Base-by-base conservation (phyloP, 2,113 vertebrate species). In the Labeo rohita region DNA sequence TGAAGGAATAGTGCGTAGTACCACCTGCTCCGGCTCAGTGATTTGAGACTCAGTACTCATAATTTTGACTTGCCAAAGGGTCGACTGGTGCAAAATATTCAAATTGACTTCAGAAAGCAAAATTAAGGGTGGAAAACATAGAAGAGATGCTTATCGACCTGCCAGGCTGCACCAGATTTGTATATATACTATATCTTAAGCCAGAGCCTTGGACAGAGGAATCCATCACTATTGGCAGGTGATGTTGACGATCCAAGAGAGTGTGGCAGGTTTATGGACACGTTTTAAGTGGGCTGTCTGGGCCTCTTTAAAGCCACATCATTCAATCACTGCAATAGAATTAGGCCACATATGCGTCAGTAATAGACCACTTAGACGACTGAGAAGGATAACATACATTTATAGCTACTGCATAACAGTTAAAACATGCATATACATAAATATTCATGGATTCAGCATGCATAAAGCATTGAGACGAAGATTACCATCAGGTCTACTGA, bases 201-300 rank as follows among this genome's bases (percentile, higher is more conserved):
- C 56, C 68, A 68, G 52, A 84, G 84, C 85, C 75, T 87, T 90
- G 84, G 87, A 87, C 84, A 85, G 75, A 85, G 83, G 83, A 90
- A 93, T 95, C 88, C 89, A 92, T 94, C 91, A 92, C 49, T 89
- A 87, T 86, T 90, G 92, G 86, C 91, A 90, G 88, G 83, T 90
- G 86, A 85, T 89, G 91, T 89, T 91, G 92, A 94, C 91, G 91
- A 91, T 87, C 87, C 77, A 77, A 91, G 88, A 93, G 90, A 89
- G 89, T 54, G 87, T 91, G 91, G 83, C 89, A 83, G 88, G 75
- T 94, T 92, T 93, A 95, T 92, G 85, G 92, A 91, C 81, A 86
- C 83, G 84, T 94, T 93, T 93, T 92, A 91, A 93, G 92, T 90
- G 89, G 85, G 89, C 91, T 92, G 93, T 92, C 92, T 87, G 85